A percentile compares a stretch with the other conserved stretches of the same genome.
Evolutionary conservation across 2,113 vertebrate species (phyloP).

Genomic region (Cochlearius cochlearius): DNA sequence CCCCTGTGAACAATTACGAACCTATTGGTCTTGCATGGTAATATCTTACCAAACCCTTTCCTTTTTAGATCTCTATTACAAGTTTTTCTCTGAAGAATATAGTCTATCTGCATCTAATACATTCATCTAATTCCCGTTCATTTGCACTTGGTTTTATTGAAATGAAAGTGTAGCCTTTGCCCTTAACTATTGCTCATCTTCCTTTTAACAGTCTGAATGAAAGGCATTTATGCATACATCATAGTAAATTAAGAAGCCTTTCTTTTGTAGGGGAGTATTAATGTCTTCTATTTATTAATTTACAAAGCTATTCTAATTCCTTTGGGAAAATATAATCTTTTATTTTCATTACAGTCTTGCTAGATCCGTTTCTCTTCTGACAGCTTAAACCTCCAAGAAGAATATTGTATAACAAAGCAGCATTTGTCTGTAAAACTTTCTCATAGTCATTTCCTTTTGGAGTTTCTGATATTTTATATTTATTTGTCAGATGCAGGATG

Average conservation of each 20-base stretch:
- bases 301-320: background rate
- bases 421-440: background rate
- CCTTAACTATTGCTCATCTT: background rate
- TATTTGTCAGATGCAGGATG: background rate
- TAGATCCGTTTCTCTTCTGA: conserved; percentile 17
- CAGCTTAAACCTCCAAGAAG: background rate
- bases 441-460: background rate
- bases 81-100: background rate
- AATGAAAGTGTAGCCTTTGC: background rate
- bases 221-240: background rate
- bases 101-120: background rate
- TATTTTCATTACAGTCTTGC: background rate
- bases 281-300: conserved; percentile 33
- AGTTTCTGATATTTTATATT: background rate
- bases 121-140: background rate
- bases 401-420: background rate
- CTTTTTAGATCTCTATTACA: background rate
- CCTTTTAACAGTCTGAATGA: background rate
- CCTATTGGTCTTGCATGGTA: background rate
- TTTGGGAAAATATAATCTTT: background rate
- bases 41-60: background rate
- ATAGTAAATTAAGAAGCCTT: background rate
- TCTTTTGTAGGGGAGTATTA: background rate
- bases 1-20: background rate
- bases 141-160: background rate